Conservation (phyloP, 2,888 invertebrate species). For the Cheilosia vulpina region DNA sequence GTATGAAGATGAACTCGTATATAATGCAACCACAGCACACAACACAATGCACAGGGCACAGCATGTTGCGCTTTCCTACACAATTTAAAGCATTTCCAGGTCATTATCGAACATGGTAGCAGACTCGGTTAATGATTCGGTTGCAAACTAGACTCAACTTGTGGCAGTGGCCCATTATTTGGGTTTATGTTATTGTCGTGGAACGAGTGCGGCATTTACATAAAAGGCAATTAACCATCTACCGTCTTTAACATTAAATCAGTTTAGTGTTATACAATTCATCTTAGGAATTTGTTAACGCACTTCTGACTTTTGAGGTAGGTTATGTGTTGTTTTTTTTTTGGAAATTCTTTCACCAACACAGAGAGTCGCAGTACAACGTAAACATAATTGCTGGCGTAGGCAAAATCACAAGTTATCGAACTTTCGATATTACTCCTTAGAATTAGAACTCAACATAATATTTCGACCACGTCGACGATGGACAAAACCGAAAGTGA, state of each 20-base stretch:
- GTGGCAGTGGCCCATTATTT: constrained; percentile 46
- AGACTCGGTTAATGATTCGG: constrained; percentile 12
- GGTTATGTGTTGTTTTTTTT: not conserved
- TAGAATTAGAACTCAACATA: not conserved
- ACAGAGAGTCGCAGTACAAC: not conserved
- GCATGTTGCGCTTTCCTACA: constrained; percentile 60
- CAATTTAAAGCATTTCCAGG: constrained; percentile 65
- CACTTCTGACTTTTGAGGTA: not conserved
- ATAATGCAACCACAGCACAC: constrained; percentile 29
- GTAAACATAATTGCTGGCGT: not conserved
- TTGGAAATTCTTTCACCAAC: not conserved
- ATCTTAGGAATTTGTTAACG: constrained; percentile 31
- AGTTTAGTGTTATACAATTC: constrained; percentile 57
- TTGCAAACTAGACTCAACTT: constrained; percentile 28
- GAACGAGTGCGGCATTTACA: constrained; percentile 54
- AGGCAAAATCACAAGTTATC: not conserved
- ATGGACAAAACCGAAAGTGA: constrained; percentile 27
- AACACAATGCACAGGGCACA: constrained; percentile 17
- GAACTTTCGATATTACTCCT: constrained; percentile 8
- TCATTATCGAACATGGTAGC: constrained; percentile 22
- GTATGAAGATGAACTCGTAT: not conserved
- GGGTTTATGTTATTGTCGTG: constrained; percentile 53
- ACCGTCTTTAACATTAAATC: constrained; percentile 10
- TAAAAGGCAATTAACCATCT: constrained; percentile 52
- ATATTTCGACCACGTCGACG: not conserved